phyloP scores from a whole-genome alignment of 2,797 vertebrate genomes.

The Myotis planiceps region DNA sequence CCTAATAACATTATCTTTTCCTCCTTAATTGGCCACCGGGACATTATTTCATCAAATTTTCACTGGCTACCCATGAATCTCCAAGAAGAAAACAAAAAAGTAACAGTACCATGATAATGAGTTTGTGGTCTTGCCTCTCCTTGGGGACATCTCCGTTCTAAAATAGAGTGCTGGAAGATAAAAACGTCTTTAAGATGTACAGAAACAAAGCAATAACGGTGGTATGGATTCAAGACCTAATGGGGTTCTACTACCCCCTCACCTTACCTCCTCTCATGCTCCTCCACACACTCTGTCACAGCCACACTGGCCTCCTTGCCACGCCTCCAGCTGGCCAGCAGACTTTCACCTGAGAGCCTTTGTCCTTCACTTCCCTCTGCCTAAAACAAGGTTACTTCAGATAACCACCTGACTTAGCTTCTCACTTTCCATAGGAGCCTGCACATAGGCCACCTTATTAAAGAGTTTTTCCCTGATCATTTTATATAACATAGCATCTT shows the following conservation, averaged over 20 bases:
- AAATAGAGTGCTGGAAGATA: not conserved
- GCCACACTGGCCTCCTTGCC: not conserved
- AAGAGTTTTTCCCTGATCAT: not conserved
- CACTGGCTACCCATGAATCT: not conserved
- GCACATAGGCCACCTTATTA: not conserved
- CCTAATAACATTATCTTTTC: not conserved
- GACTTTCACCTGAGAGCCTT: not conserved
- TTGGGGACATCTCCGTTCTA: not conserved
- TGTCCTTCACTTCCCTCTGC: not conserved
- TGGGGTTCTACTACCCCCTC: not conserved
- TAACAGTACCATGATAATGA: not conserved
- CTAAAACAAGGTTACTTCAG: not conserved
- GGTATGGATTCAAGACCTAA: not conserved
- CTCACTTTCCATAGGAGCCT: not conserved
- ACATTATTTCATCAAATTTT: not conserved
- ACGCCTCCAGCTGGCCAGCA: not conserved
- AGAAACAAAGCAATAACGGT: not conserved
- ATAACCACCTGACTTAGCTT: not conserved
- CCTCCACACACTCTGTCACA: not conserved
- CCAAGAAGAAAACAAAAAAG: not conserved
- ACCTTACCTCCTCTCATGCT: not conserved
- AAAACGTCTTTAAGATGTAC: not conserved
- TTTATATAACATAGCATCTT: not conserved
- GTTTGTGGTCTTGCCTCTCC: not conserved
- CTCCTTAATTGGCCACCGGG: not conserved